Evolutionary conservation across 2,113 vertebrate genomes (phyloP), one percentile per base, ranked within the genome.

Genomic region (Penelope pileata): DNA sequence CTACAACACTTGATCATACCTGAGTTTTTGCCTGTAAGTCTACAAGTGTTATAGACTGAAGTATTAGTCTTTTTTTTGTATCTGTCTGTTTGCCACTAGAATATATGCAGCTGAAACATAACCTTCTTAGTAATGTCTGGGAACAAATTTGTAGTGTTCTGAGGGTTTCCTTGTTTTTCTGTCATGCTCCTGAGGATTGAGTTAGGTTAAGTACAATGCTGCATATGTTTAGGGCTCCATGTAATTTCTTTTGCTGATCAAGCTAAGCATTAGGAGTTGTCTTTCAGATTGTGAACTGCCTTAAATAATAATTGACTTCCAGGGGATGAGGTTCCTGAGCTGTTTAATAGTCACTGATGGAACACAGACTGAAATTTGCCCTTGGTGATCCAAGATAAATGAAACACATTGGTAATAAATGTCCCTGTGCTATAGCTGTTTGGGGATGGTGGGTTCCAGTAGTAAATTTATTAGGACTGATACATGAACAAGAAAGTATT

Each of bases 141-240:
- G 47, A 38, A 75, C 27, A 84, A 34, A 27, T 30, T 13, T 53
- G 8, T 5, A 12, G 16, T 13, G 10, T 78, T 73, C 14, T n/a
- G 62, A 23, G 29, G 8, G 8, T 56, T 26, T 38, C 36, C 3
- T 22, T 67, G 7, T 29, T 86, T 36, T 66, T 34, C 34, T 89
- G 11, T 34, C 1, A 0, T 16, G 23, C 14, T 78, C 54, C 27
- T 32, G 50, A 74, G 40, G 34, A n/a, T 77, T 73, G 27, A 2
- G 11, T 47, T 59, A 42, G 21, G 9, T 80, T 42, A 2, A 0
- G 1, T 67, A 16, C 23, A 1, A 1, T 23, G 24, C 14, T 80
- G 34, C 21, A 24, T 2, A 2, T 21, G 6, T 7, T 7, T 56
- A 1, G 23, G 50, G 7, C 14, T 32, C 16, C n/a, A 15, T 29